A percentile compares a stretch with the other conserved stretches of the same genome.
phyloP scores from a whole-genome alignment of 1,140 invertebrate species.

The Bombyx mori region DNA sequence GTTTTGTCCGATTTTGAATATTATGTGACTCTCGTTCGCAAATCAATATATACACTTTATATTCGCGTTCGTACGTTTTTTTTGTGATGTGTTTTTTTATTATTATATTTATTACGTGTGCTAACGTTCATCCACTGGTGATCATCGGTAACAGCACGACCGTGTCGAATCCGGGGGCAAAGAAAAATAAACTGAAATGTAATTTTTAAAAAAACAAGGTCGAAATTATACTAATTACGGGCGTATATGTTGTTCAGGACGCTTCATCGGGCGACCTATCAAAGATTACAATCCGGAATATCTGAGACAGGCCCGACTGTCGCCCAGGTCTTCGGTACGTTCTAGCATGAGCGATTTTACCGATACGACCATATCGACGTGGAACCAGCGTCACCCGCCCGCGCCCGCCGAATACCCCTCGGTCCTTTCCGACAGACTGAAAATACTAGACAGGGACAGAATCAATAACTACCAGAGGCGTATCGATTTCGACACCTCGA shows the following conservation, averaged over 20 bases:
- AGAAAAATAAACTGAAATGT: conserved; percentile 68
- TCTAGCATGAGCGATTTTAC: conserved; percentile 65
- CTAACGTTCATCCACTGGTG: conserved; percentile 37
- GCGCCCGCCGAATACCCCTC: conserved; percentile 48
- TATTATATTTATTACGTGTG: conserved; percentile 24
- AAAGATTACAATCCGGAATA: conserved; percentile 61
- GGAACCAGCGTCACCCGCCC: conserved; percentile 45
- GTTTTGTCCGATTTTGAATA: too few relatives aligned
- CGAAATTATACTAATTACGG: conserved; percentile 23
- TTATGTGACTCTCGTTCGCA: too few relatives aligned
- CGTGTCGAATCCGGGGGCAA: conserved; percentile 23
- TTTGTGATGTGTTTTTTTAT: conserved; percentile 28
- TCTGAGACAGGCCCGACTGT: conserved; percentile 43
- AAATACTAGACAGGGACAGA: conserved; percentile 44
- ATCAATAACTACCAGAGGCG: conserved; percentile 37
- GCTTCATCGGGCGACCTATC: conserved; percentile 54
- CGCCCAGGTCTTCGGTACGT: conserved; percentile 57
- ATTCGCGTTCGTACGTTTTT: conserved; percentile 12
- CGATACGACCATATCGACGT: conserved; percentile 60
- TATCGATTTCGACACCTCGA: conserved; percentile 55
- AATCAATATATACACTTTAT: conserved; percentile 1
- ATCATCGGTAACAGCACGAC: conserved; percentile 27
- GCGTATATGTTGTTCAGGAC: conserved; percentile 47
- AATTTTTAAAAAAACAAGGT: conserved; percentile 19
- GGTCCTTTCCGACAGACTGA: conserved; percentile 52